Percentiles rank a stretch among this genome's conserved stretches.
phyloP scores from a whole-genome alignment of 2,888 invertebrate species.

The Nephrotoma flavescens region DNA sequence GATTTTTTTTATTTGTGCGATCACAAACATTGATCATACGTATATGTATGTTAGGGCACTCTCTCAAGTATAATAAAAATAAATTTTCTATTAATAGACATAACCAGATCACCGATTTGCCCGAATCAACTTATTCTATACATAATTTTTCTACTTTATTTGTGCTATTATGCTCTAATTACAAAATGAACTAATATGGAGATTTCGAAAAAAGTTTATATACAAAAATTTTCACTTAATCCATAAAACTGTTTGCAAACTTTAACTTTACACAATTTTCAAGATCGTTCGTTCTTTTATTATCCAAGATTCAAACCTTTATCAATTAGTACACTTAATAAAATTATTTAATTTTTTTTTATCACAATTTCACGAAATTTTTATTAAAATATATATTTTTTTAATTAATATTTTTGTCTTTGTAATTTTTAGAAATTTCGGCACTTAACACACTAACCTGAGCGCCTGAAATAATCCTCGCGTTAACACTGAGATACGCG shows the following conservation, averaged over 20 bases:
- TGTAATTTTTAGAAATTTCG: neutral
- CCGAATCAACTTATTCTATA: neutral
- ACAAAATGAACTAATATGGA: neutral
- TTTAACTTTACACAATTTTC: neutral
- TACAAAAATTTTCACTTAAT: neutral
- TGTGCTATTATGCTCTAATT: neutral
- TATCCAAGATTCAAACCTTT: neutral
- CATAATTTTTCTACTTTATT: neutral
- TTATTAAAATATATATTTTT: neutral
- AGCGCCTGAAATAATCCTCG: constrained; percentile 35
- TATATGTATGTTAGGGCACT: neutral
- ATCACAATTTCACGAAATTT: constrained; percentile 1
- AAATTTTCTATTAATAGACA: neutral
- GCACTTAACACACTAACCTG: constrained; percentile 27
- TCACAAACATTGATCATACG: neutral
- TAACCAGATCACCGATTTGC: neutral
- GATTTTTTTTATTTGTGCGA: neutral
- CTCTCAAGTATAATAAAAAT: neutral
- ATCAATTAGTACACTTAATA: neutral
- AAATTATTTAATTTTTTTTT: neutral
- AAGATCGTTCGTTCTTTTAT: neutral
- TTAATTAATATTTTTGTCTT: neutral
- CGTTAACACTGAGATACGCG: constrained; percentile 33
- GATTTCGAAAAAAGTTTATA: neutral
- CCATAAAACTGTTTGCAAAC: neutral